A percentile compares a stretch with the other conserved stretches of the same genome.
Evolutionary conservation across 2,888 invertebrate species (phyloP).

Genomic region (Helicoverpa assulta): DNA sequence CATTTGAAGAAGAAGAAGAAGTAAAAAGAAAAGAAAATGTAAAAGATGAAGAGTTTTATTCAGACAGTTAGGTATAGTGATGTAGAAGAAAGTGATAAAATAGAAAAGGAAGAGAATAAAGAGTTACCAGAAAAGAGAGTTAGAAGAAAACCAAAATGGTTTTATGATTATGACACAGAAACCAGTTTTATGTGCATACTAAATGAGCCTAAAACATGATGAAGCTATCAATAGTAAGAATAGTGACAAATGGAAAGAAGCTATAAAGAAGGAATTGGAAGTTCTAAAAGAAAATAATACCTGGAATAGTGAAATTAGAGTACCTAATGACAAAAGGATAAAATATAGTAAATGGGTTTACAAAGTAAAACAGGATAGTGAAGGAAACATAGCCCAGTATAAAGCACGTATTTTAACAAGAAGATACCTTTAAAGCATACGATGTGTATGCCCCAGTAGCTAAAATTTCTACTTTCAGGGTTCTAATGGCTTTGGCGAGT

Average conservation of each 20-base stretch:
- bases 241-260: slow-evolving; percentile 6
- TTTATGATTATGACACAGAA: slow-evolving; percentile 9
- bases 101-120: slow-evolving; percentile 1
- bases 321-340: slow-evolving; percentile 7
- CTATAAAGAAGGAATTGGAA: slow-evolving; percentile 2
- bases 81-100: slow-evolving; percentile 6
- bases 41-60: slow-evolving; percentile 1
- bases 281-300: slow-evolving; percentile 13
- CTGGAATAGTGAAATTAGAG: too few relatives aligned
- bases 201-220: slow-evolving; percentile 3
- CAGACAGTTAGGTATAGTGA: slow-evolving; percentile 3
- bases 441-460: too few relatives aligned
- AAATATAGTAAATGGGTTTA: slow-evolving; percentile 18
- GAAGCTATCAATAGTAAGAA: slow-evolving; percentile 7
- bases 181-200: slow-evolving; percentile 6
- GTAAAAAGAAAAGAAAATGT: not conserved
- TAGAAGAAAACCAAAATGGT: slow-evolving; percentile 3
- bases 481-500: too few relatives aligned
- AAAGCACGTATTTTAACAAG: slow-evolving; percentile 14
- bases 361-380: slow-evolving; percentile 12
- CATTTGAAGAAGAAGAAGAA: too few relatives aligned
- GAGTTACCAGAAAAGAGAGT: slow-evolving; percentile 1
- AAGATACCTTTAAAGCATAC: slow-evolving; percentile 7
- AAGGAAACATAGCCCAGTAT: slow-evolving; percentile 5
- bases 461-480: too few relatives aligned